Conservation (phyloP, 2,888 invertebrate species). For the Spilarctia lutea region DNA sequence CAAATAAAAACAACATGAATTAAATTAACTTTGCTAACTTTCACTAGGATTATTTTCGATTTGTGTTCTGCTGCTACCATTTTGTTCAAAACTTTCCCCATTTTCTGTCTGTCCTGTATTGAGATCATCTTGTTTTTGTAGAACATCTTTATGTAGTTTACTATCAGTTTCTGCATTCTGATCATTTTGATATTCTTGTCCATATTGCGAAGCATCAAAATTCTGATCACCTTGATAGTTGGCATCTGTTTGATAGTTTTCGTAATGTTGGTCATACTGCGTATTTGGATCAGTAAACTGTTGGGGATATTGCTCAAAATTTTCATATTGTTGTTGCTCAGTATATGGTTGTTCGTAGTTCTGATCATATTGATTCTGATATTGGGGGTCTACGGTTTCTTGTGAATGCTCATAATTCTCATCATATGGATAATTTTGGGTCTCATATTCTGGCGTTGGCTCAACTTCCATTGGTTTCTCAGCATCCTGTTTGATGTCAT, state of each 20-base stretch:
- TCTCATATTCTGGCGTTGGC: conserved; percentile 46
- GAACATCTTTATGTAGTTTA: conserved; percentile 31
- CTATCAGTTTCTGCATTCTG: conserved; percentile 23
- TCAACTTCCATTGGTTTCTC: conserved; percentile 60
- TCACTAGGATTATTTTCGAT: conserved; percentile 66
- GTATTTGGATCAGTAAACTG: conserved; percentile 56
- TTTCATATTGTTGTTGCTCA: conserved; percentile 50
- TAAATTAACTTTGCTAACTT: conserved; percentile 71
- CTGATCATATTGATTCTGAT: conserved; percentile 61
- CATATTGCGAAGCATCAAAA: conserved; percentile 67
- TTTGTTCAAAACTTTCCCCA: conserved; percentile 32
- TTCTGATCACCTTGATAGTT: conserved; percentile 67
- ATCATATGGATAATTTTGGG: conserved; percentile 58
- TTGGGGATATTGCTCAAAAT: conserved; percentile 62
- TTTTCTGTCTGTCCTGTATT: conserved; percentile 26
- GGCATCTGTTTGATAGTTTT: conserved; percentile 67
- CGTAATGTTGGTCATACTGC: conserved; percentile 63
- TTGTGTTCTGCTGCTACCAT: conserved; percentile 59
- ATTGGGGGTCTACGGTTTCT: conserved; percentile 43
- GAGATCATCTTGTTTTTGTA: conserved; percentile 36
- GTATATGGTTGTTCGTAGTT: conserved; percentile 50
- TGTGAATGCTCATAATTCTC: conserved; percentile 57
- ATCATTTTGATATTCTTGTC: conserved; percentile 52
- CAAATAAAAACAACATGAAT: conserved; percentile 56
- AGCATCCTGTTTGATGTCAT: conserved; percentile 40